Percentiles rank a stretch among this genome's conserved stretches.
phyloP scores from a whole-genome alignment of 2,113 vertebrate species.

The Crotalus horridus region DNA sequence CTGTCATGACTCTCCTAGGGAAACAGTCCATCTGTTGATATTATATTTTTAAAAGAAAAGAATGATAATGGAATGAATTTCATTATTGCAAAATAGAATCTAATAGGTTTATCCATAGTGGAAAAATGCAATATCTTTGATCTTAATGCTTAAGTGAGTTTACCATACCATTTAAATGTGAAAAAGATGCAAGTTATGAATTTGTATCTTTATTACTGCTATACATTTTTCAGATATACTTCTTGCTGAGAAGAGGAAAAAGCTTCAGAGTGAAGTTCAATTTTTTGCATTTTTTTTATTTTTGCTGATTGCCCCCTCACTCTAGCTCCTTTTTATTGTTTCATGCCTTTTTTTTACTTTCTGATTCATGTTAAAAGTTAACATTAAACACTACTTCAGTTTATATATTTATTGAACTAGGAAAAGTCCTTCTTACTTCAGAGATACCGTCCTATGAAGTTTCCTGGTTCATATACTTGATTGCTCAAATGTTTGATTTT shows the following conservation, averaged over 20 bases:
- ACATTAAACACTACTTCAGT: not conserved
- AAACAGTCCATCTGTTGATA: slow-evolving; percentile 30
- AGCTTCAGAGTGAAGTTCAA: slow-evolving; percentile 31
- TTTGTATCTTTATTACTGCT: slow-evolving; percentile 43
- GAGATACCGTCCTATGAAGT: not conserved
- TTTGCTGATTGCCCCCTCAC: not conserved
- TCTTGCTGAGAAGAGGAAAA: slow-evolving; percentile 26
- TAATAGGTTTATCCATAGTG: slow-evolving; percentile 31
- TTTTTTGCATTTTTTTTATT: not conserved
- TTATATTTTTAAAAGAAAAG: slow-evolving; percentile 32
- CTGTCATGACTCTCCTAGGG: slow-evolving; percentile 3
- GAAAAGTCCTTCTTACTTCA: not conserved
- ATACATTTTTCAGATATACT: slow-evolving; percentile 17
- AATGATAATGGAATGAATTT: slow-evolving; percentile 47
- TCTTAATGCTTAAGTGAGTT: slow-evolving; percentile 53
- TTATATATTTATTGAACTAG: not conserved
- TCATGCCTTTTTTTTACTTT: not conserved
- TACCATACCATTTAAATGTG: slow-evolving; percentile 45
- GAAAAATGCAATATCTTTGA: slow-evolving; percentile 41
- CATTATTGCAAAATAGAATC: slow-evolving; percentile 28
- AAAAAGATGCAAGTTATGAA: slow-evolving; percentile 43
- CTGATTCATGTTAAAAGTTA: not conserved
- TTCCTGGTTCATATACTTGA: not conserved
- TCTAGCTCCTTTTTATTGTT: not conserved
- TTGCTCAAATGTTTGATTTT: not conserved